Evolutionary conservation across 1,140 invertebrate species (phyloP), one percentile per base, ranked within the genome.

Genomic region (Drosophila leontia): DNA sequence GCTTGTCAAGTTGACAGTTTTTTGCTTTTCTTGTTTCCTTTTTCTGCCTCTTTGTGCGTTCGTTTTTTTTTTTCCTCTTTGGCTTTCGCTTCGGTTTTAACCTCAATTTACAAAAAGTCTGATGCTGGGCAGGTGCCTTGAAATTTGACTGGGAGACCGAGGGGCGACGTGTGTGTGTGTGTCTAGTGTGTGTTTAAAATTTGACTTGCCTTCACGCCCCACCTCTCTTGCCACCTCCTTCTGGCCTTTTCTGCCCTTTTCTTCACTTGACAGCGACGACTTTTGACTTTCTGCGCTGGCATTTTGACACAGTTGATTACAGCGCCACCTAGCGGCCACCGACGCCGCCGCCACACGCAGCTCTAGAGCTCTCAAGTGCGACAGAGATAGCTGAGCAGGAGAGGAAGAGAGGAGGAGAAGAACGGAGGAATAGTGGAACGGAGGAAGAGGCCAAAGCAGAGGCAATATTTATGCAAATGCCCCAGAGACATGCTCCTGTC

Each of bases 301-400:
- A 88, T 90, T 88, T 88, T 88, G 84, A 88, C 85, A 88, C 84
- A 88, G 84, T 84, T 86, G 82, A 86, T 86, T 87, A 86, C 83
- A 83, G 51, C 85, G 78, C 85, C 84, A 90, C 84, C 84, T 90
- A 81, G 77, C 81, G 80, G 74, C 47, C 64, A 61, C 61, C 60
- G 59, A 69, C 58, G 47, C 62, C 35, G 56, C 19, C 26, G 42
- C 35, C 23, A n/a, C 23, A 58, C 35, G 56, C 60, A 56, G 53
- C 35, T 55, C 53, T 55, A 55, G 53, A 55, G 53, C 53, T 12
- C 53, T 23, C 35, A 55, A 41, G 78, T 61, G 57, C 48, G 50
- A 50, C 45, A 26, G 35, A 44, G 56, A 48, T 56, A 56, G 53
- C 19, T 11, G 5, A 3, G 26, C 35, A 26, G 15, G 35, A 44